Percentiles rank a stretch among this genome's conserved stretches.
These are phyloP conservation scores for Limenitis camilla DNA, from an alignment of 2,888 invertebrate species.

Conservation along the genomic window DNA sequence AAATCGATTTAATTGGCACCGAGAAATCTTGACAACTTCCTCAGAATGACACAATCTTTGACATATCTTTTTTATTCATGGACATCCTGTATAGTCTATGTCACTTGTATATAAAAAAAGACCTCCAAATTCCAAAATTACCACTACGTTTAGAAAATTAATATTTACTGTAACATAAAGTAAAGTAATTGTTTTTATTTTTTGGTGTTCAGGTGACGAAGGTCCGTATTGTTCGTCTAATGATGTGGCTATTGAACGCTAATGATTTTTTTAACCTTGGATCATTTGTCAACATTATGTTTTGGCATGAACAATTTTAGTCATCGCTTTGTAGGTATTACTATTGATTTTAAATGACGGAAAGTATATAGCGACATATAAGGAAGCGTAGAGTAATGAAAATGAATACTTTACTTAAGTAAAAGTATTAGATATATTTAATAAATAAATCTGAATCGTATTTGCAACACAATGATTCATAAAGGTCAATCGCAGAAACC, in stretches of 20 bases:
- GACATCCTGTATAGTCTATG: too few species aligned
- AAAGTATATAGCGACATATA: not conserved
- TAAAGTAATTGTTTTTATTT: slow-evolving; percentile 2
- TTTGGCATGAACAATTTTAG: slow-evolving; percentile 2
- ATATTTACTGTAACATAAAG: not conserved
- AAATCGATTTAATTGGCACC: slow-evolving; percentile 6
- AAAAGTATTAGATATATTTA: too few species aligned
- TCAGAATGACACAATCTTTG: not conserved
- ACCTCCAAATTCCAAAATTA: too few species aligned
- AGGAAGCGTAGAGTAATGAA: too few species aligned
- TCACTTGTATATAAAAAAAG: too few species aligned
- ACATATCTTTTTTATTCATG: not conserved
- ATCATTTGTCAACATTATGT: slow-evolving; percentile 8
- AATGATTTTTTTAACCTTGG: slow-evolving; percentile 9
- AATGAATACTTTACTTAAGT: too few species aligned
- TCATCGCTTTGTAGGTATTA: not conserved
- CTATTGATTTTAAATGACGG: not conserved
- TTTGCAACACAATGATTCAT: not conserved
- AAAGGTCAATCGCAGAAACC: slow-evolving; percentile 3
- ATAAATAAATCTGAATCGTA: not conserved
- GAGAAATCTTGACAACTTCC: not conserved
- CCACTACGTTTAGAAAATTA: too few species aligned
- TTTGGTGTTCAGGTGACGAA: slow-evolving; percentile 4
- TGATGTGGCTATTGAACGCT: slow-evolving; percentile 7
- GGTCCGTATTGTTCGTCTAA: slow-evolving; percentile 8